Evolutionary conservation across 92 coral and sea anemone species (phyloP).

Genomic region (Umimayanthus chanpuru): DNA sequence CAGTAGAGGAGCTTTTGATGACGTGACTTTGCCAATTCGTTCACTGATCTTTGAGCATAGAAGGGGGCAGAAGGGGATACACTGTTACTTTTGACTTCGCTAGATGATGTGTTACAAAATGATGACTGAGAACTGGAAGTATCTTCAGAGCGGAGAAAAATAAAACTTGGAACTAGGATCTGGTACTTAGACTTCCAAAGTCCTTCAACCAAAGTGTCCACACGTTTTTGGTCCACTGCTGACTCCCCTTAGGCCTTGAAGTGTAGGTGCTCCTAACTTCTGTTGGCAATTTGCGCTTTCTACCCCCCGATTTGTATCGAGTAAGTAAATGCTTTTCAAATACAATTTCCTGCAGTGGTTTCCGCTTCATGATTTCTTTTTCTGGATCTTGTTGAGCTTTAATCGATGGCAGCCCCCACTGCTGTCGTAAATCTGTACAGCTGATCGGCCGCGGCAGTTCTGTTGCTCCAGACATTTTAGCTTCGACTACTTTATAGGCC

Average conservation of each 20-base stretch:
- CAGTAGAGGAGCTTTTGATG: slow-evolving; percentile 43
- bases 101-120: slow-evolving; percentile 2
- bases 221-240: slow-evolving; percentile 41
- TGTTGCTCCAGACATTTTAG: too few species aligned
- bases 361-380: slow-evolving; percentile 58
- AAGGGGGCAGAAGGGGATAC: too few species aligned
- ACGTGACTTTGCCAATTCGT: slow-evolving; percentile 48
- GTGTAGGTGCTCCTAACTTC: slow-evolving; percentile 43
- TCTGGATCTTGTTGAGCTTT: slow-evolving; percentile 62
- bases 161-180: slow-evolving; percentile 6
- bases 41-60: slow-evolving; percentile 37
- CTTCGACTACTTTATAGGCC: too few species aligned
- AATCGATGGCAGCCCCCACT: slow-evolving; percentile 49
- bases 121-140: background rate
- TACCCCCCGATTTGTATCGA: slow-evolving; percentile 35
- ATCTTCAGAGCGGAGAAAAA: slow-evolving; percentile 15
- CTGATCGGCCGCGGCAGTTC: too few species aligned
- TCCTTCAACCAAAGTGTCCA: slow-evolving; percentile 30
- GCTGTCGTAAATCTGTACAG: too few species aligned
- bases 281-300: slow-evolving; percentile 41
- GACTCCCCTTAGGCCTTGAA: slow-evolving; percentile 50
- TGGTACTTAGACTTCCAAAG: slow-evolving; percentile 29
- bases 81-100: slow-evolving; percentile 1
- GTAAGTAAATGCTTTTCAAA: slow-evolving; percentile 57
- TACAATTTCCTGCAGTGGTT: slow-evolving; percentile 50